These are phyloP conservation scores for Pedicia rivosa DNA, from an alignment of 2,888 invertebrate genomes.

Conservation along the genomic window DNA sequence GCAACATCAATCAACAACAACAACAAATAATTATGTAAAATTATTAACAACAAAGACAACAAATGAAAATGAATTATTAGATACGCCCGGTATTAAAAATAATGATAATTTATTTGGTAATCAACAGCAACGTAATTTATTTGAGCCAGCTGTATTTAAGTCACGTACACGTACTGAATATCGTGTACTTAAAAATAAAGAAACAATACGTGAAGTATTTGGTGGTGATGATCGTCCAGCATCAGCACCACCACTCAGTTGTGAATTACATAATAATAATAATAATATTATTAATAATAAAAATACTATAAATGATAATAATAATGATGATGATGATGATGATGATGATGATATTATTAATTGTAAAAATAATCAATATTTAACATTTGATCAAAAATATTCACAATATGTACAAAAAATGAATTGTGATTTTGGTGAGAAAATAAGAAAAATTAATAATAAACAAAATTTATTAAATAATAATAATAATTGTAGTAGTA, in stretches of 20 bases:
- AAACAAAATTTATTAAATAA: background rate
- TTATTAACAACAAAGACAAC: constrained; percentile 11
- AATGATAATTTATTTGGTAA: constrained; percentile 13
- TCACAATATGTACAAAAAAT: constrained; percentile 26
- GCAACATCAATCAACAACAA: background rate
- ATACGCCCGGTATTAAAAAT: constrained; percentile 12
- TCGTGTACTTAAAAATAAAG: constrained; percentile 51
- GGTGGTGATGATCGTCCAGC: constrained; percentile 57
- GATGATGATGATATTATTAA: constrained; percentile 18
- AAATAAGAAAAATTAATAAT: constrained; percentile 8
- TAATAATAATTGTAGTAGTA: no score
- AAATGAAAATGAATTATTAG: constrained; percentile 19
- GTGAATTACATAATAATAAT: constrained; percentile 4
- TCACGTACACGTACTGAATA: constrained; percentile 62
- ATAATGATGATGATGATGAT: constrained; percentile 25
- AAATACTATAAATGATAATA: constrained; percentile 14
- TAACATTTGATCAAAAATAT: constrained; percentile 25
- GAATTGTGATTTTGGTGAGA: constrained; percentile 13
- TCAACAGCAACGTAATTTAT: constrained; percentile 35
- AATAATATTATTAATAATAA: no score
- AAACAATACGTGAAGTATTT: constrained; percentile 69
- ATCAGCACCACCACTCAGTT: constrained; percentile 51
- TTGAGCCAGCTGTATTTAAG: constrained; percentile 54
- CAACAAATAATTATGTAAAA: constrained; percentile 6
- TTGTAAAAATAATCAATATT: constrained; percentile 23